Base-by-base conservation (phyloP, 1,140 invertebrate species). In the Laupala kohalensis region DNA sequence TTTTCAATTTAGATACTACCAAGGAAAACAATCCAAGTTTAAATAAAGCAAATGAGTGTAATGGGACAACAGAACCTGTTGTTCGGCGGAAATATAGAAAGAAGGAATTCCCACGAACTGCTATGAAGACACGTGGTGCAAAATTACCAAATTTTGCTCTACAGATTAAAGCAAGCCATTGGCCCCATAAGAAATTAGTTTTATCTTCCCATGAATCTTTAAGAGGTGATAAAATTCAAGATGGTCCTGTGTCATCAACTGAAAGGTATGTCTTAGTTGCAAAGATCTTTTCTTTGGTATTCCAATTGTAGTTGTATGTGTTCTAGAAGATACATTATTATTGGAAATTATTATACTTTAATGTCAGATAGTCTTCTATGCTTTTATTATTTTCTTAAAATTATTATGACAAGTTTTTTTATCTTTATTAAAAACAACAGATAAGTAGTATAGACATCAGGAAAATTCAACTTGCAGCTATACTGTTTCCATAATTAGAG, bases 91-190 rank as follows among this genome's bases (percentile, higher is more conserved):
- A 68, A 68, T 68, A 68, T 30, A 15, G 53, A 24, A 67, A 72
- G 29, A 85, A 83, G 70, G 79, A 80, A 73, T 77, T 73, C 70
- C 80, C 81, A 23, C 80, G 83, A 78, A 79, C 83, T 78, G 75
- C 83, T 79, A 81, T 79, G 80, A 85, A 81, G 63, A 88, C 85
- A 0, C 78, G 86, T 69, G 86, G 85, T 6, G 85, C 85, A n/a
- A 88, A 86, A 74, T 77, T 86, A 66, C 86, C 85, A 3, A 87
- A 85, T 81, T 84, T 84, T 79, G 81, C 83, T 67, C 73, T 81
- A 28, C 81, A 83, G 77, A 71, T 71, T 23, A 25, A 26, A 24
- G 70, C 64, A 12, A 26, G 70, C 26, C 70, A 71, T 28, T 71
- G 63, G 64, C 24, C 70, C 26, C 70, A 26, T 64, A 83, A 83